Evolutionary conservation across 2,888 invertebrate genomes (phyloP).

Genomic region (Bedellia somnulentella): DNA sequence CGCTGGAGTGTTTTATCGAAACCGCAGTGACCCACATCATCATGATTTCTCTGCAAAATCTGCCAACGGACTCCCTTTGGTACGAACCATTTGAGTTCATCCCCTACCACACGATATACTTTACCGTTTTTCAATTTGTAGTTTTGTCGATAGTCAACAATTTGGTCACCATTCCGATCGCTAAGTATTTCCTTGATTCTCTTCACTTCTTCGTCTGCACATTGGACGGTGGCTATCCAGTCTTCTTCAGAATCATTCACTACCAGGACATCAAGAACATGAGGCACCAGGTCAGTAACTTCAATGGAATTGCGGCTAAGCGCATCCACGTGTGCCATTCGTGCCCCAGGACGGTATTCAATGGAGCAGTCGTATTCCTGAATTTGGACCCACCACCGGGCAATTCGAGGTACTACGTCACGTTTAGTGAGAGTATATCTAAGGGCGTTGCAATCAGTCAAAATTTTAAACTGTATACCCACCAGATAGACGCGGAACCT

Average conservation of each 20-base stretch:
- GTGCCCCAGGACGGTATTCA: conserved; percentile 3
- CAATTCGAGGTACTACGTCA: conserved; percentile 3
- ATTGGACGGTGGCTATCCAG: conserved; percentile 11
- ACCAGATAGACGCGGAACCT: conserved; percentile 4
- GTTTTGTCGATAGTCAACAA: neutral
- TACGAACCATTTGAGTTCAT: neutral
- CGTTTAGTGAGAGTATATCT: conserved; percentile 2
- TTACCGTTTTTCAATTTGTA: too few relatives aligned
- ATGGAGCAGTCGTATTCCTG: conserved; percentile 4
- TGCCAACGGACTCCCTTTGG: too few relatives aligned
- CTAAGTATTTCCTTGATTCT: conserved; percentile 3
- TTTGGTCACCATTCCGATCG: neutral
- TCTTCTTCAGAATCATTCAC: conserved; percentile 5
- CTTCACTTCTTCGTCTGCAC: conserved; percentile 7
- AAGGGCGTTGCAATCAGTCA: conserved; percentile 5
- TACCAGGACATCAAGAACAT: conserved; percentile 5
- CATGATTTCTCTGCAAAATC: too few relatives aligned
- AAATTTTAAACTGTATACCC: conserved; percentile 3
- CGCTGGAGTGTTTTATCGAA: too few relatives aligned
- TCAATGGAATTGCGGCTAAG: conserved; percentile 4
- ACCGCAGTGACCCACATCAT: too few relatives aligned
- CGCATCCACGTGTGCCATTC: conserved; percentile 5
- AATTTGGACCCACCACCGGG: conserved; percentile 4
- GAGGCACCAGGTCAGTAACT: neutral
- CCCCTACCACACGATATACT: neutral